Base-by-base conservation (phyloP, 2,113 vertebrate genomes). In the Malurus cyaneus region DNA sequence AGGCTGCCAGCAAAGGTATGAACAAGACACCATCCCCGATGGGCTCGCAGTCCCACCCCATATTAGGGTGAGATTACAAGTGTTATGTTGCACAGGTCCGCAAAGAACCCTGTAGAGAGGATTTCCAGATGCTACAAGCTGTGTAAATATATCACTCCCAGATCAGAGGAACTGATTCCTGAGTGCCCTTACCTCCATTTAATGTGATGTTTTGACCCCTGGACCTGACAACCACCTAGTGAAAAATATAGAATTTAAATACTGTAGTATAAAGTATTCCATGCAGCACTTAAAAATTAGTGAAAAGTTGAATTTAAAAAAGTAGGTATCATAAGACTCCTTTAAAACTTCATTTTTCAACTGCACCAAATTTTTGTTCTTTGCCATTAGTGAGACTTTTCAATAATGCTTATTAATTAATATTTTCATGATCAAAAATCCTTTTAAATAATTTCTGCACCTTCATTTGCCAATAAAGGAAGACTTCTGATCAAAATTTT, bases 361-460 rank as follows among this genome's bases (percentile, higher is more conserved):
- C 36, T 41, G 44, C 17, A 3, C 44, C 69, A 19, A 73, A 41
- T 42, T 84, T 93, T 89, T 89, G 28, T 62, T 81, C 56, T 92
- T 93, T 18, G 57, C 26, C 18, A 32, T 93, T 83, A 83, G 56
- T 20, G 18, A 36, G 23, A 83, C 87, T 72, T 74, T 32, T 69
- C 83, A 65, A 53, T 79, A 89, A 49, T 34, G 18, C 17, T 85
- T 87, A 94, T 77, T 81, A 90, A 80, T 41, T 53, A 46, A 19
- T 41, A 89, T 95, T 84, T 90, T 81, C 70, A 87, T 34, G 42
- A 80, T 81, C 76, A 93, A 93, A 96, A 92, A 76, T 59, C 39
- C 26, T 53, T 44, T 89, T 92, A 77, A 85, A 77, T 81, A 85
- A 80, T 67, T 67, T 83, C 54, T 83, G 20, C 36, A 82, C 89